Base-by-base conservation (phyloP, 2,888 invertebrate species). In the Shargacucullia verbasci region DNA sequence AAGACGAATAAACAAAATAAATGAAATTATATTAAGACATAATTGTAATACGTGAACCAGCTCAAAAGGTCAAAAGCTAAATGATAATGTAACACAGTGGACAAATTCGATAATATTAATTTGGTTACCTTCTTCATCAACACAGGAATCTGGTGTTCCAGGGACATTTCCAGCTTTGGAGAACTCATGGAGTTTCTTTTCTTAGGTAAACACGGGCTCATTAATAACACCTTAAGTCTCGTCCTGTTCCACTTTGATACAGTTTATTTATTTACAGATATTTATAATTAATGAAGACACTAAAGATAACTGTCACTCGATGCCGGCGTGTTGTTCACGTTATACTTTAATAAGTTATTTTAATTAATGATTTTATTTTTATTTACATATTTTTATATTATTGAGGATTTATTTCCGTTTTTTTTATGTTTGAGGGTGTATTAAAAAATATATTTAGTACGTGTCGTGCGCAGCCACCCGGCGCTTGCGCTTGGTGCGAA, bases 101-200 rank as follows among this genome's bases (percentile, higher is more conserved):
- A 59, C 35, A 34, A 66, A 61, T 58, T 14, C 43, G 49, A 48
- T 46, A 58, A 55, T 55, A 45, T 55, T 52, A 46, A 43, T 50
- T 53, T 57, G 14, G 59, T 80, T 90, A 94, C 93, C 93, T 94
- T 88, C 74, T 92, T 88, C 73, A 92, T 85, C 63, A 94, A 81
- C 71, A 85, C 90, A 78, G 92, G 91, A 70, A 92, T 86, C 82
- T 90, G 90, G 65, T 86, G 91, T 70, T 92, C 92, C 84, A 92
- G 79, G 61, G 93, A 91, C 90, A 93, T 90, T 76, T 91, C 89
- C 66, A 89, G 74, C 76, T 88, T 86, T 11, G 89, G 86, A 67
- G 92, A 89, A 83, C 87, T 89, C 87, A 89, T 91, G 70, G 73
- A 81, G 69, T 58, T 77, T 77, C 82, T 76, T 70, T 76, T 76